These are phyloP conservation scores for Ephestia elutella DNA, from an alignment of 1,140 invertebrate genomes.

Conservation along the genomic window DNA sequence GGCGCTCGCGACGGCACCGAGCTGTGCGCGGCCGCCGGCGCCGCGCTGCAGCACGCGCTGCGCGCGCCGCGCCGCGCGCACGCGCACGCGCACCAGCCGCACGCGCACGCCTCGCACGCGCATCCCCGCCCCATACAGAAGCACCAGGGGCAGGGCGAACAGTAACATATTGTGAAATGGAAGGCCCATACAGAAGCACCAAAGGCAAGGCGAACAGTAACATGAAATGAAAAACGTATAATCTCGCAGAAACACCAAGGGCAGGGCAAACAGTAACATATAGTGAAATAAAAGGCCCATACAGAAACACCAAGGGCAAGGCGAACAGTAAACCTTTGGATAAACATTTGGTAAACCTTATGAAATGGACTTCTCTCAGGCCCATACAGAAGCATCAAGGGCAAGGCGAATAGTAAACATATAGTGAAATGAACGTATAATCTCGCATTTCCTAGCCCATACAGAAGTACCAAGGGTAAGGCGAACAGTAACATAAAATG, in stretches of 20 bases:
- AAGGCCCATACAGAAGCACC: slow-evolving; percentile 31
- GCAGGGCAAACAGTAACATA: neutral
- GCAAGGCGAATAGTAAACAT: neutral
- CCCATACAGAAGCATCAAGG: slow-evolving; percentile 35
- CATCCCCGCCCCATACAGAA: slow-evolving; percentile 34
- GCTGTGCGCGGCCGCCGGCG: slow-evolving; percentile 34
- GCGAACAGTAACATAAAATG: too few relatives aligned
- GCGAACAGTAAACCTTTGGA: neutral
- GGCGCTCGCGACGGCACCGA: slow-evolving; percentile 50
- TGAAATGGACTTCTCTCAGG: too few relatives aligned
- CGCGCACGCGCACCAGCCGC: slow-evolving; percentile 14
- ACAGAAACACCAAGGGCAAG: slow-evolving; percentile 27
- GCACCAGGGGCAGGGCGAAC: slow-evolving; percentile 12
- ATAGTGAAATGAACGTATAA: too few relatives aligned
- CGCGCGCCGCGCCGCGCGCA: neutral
- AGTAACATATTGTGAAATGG: too few relatives aligned
- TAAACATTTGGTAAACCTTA: too few relatives aligned
- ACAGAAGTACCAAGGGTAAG: slow-evolving; percentile 27
- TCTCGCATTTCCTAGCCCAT: too few relatives aligned
- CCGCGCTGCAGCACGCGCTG: slow-evolving; percentile 34
- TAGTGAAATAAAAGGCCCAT: too few relatives aligned
- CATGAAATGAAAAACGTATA: too few relatives aligned
- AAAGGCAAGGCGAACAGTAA: neutral
- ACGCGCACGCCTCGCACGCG: slow-evolving; percentile 9
- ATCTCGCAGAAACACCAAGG: slow-evolving; percentile 32